Percentiles rank a stretch among this genome's conserved stretches.
These are phyloP conservation scores for Drosophila ambigua DNA, from an alignment of 1,140 invertebrate species.

Conservation along the genomic window DNA sequence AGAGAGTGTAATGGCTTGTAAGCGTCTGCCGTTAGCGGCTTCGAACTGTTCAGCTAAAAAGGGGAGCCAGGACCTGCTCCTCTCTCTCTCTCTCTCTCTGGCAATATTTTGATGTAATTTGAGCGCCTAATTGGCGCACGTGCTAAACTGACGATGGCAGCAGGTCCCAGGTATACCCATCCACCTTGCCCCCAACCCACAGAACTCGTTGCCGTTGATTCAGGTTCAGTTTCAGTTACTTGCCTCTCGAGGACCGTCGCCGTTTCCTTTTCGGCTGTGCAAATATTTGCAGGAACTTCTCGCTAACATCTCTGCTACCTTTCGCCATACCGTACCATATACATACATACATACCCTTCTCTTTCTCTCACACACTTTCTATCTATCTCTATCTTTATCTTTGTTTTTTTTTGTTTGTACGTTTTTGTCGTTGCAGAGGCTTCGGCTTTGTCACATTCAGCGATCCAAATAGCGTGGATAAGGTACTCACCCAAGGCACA, in stretches of 20 bases:
- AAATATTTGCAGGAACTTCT: conserved; percentile 73
- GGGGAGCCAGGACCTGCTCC: conserved; percentile 24
- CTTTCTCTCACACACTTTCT: conserved; percentile 14
- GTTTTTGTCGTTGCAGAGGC: conserved; percentile 89
- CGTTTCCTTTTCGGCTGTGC: conserved; percentile 40
- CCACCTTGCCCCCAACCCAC: neutral
- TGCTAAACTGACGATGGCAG: conserved; percentile 61
- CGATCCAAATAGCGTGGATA: conserved; percentile 96
- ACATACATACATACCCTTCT: neutral
- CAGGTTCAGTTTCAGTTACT: conserved; percentile 45
- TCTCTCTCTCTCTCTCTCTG: conserved; percentile 25
- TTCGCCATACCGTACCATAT: no score
- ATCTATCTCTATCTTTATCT: conserved; percentile 51
- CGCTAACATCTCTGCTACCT: conserved; percentile 6
- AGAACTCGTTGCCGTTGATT: conserved; percentile 10
- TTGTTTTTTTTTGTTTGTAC: no score
- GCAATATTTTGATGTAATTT: conserved; percentile 83
- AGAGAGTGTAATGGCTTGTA: conserved; percentile 72
- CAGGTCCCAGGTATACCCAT: conserved; percentile 7
- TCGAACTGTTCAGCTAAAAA: conserved; percentile 58
- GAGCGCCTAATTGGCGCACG: conserved; percentile 79
- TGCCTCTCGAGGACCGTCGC: conserved; percentile 24
- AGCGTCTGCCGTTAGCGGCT: conserved; percentile 73
- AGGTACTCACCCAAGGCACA: conserved; percentile 96
- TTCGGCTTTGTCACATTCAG: conserved; percentile 98